Percentiles rank a stretch among this genome's conserved stretches.
These are phyloP conservation scores for Chaetogeoica ovagalla DNA, from an alignment of 2,888 invertebrate species.

Conservation along the genomic window DNA sequence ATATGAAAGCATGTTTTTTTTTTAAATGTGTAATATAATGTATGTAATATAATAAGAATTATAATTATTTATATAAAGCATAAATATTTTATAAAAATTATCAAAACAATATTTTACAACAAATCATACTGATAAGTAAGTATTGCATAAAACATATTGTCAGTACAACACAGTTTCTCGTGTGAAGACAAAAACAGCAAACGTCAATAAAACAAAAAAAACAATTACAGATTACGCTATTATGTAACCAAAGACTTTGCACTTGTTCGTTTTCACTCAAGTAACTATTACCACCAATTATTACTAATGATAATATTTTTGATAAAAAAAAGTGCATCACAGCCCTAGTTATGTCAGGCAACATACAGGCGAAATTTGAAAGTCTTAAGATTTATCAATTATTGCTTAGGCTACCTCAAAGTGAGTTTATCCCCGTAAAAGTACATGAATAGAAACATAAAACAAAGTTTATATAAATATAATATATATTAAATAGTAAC, in stretches of 20 bases:
- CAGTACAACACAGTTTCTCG: constrained; percentile 32
- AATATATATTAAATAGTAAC: constrained; percentile 23
- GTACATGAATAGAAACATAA: constrained; percentile 37
- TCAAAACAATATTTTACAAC: constrained; percentile 32
- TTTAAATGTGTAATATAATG: not conserved
- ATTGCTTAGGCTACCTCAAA: constrained; percentile 38
- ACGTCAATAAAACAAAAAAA: not conserved
- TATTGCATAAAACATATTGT: constrained; percentile 41
- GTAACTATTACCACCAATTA: constrained; percentile 31
- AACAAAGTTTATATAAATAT: constrained; percentile 19
- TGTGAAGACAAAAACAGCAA: not conserved
- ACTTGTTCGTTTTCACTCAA: constrained; percentile 17
- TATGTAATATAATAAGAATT: constrained; percentile 6
- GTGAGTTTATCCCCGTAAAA: constrained; percentile 22
- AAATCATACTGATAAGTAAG: constrained; percentile 25
- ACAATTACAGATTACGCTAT: not conserved
- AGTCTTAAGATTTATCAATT: constrained; percentile 34
- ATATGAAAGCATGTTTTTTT: not conserved
- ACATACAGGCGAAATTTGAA: constrained; percentile 48
- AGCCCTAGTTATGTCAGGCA: constrained; percentile 52
- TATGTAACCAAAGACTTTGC: not conserved
- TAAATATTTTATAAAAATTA: constrained; percentile 38
- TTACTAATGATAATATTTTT: constrained; percentile 21
- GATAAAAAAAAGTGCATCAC: constrained; percentile 46
- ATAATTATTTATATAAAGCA: not conserved